A percentile compares a stretch with the other conserved stretches of the same genome.
phyloP scores from a whole-genome alignment of 2,113 vertebrate species.

The Muntiacus muntjak region DNA sequence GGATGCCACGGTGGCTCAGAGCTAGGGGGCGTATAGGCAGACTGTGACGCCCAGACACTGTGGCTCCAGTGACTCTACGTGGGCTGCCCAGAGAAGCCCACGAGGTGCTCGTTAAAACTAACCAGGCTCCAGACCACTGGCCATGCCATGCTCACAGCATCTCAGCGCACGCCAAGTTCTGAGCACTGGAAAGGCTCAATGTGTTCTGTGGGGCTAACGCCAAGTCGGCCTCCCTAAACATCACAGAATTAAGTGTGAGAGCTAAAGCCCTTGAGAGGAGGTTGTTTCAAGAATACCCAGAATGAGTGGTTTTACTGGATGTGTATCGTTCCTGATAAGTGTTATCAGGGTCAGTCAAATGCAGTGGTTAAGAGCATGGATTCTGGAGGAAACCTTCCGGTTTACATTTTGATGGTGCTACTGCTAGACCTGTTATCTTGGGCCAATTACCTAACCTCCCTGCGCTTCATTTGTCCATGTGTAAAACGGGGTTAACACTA shows the following conservation, averaged over 20 bases:
- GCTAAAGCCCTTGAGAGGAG: background rate
- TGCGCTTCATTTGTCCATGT: background rate
- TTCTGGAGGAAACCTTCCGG: background rate
- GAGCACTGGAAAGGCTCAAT: background rate
- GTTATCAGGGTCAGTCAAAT: background rate
- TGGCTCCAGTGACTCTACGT: background rate
- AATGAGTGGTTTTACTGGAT: background rate
- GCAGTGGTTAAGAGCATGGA: background rate
- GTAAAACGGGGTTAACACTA: background rate
- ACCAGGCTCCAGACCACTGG: background rate
- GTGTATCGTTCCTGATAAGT: background rate
- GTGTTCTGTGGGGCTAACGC: background rate
- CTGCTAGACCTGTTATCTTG: background rate
- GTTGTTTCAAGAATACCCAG: background rate
- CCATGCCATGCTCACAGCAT: background rate
- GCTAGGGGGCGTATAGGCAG: background rate
- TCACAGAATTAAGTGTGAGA: background rate
- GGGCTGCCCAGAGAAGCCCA: background rate
- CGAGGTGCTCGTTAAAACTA: background rate
- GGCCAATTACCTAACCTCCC: background rate
- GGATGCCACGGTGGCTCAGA: background rate
- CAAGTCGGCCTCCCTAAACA: background rate
- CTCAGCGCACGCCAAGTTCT: background rate
- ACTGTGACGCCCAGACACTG: background rate
- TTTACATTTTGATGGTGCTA: background rate